These are phyloP conservation scores for Stichodactyla mertensii DNA, from an alignment of 64 coral and sea anemone genomes.

Conservation along the genomic window DNA sequence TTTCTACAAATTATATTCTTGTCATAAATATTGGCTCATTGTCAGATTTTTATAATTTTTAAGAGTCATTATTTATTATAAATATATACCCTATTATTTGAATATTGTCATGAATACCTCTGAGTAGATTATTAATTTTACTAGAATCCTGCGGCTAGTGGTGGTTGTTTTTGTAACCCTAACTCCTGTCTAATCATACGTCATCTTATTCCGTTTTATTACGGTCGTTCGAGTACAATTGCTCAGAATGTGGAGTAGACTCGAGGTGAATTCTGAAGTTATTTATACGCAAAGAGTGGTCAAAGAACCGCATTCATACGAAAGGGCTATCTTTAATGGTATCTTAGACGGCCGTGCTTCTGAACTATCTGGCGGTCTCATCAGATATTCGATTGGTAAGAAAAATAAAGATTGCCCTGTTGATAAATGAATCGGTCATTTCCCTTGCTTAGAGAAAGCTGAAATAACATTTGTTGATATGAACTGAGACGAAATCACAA, in stretches of 20 bases:
- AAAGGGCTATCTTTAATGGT: background rate
- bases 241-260: background rate
- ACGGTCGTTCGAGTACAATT: background rate
- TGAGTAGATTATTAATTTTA: background rate
- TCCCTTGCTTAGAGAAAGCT: background rate
- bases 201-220: background rate
- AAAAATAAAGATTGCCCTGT: background rate
- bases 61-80: background rate
- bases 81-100: background rate
- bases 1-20: background rate
- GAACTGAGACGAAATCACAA: background rate
- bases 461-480: background rate
- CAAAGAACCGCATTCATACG: background rate
- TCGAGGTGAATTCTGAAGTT: background rate
- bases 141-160: too few relatives aligned
- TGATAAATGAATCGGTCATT: background rate
- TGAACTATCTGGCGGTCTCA: background rate
- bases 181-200: background rate
- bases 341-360: background rate
- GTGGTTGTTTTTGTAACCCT: background rate
- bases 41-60: background rate
- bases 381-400: background rate
- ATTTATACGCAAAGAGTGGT: background rate
- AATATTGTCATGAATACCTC: background rate
- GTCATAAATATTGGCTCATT: background rate